Evolutionary conservation across 2,797 vertebrate species (phyloP), one percentile per base, ranked within the genome.

Genomic region (Bradypodion ventrale): DNA sequence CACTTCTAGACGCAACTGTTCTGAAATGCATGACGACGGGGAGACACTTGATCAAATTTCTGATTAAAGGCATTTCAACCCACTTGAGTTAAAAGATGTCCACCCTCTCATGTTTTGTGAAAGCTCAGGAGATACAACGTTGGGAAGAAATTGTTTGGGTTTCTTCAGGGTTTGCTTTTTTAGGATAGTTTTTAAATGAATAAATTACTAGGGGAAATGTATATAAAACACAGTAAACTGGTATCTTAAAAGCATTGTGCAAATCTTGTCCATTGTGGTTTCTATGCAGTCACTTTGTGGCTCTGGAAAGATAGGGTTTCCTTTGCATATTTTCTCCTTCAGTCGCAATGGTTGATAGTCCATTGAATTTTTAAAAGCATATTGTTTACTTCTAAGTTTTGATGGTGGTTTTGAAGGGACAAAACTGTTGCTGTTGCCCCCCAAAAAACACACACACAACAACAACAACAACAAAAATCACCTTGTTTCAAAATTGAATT

Each of bases 331-430:
- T 35, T 13, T 27, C 52, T 46, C 70, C 42, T 80, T 80, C 23
- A 68, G 8, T 59, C n/a, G 60, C 15, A 21, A 10, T 21, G 25
- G 4, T 13, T 81, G 42, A 59, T n/a, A 5, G 44, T 40, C 1
- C 7, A 27, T 85, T 7, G 27, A 81, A 69, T 76, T n/a, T n/a
- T 16, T 37, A 69, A 23, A 25, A 29, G 40, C 16, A 10, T 37
- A n/a, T 60, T 59, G 42, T 29, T 52, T 6, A 84, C 91, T 92
- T 72, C 93, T 90, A 44, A 19, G 13, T 72, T 80, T 56, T 56
- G 52, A 56, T 56, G 52, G 52, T 56, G 12, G 52, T 21, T 5
- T 56, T 56, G 52, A 23, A 21, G 19, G 52, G 52, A 56, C 52
- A 56, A 56, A 56, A 56, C 5, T 2, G 52, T 21, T 52, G 16